Base-by-base conservation (phyloP, 2,888 invertebrate species). In the Thera obeliscata region DNA sequence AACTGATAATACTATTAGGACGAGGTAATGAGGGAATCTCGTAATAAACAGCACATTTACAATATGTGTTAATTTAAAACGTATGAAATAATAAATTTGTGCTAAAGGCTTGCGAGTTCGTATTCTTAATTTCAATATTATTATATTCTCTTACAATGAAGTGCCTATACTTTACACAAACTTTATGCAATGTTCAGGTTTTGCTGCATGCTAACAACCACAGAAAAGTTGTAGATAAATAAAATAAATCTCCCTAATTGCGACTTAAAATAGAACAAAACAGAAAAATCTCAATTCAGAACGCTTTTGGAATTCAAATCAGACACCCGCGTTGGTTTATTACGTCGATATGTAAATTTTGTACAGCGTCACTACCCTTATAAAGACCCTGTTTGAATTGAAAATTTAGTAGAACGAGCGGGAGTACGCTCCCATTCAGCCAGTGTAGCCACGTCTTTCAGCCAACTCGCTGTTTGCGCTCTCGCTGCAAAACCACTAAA, bases 301-400 rank as follows among this genome's bases (percentile, higher is more conserved):
- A 84, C 86, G 84, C 82, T 82, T 79, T 81, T 83, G 80, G 88
- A 90, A 92, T 93, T 87, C 87, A 88, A 92, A 92, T 87, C 87
- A 91, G 88, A 85, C 88, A 85, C 86, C 87, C 89, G 89, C 80
- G 83, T 81, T 85, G 89, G 83, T 91, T 91, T 93, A 92, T 93
- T 92, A 92, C 93, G 91, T 89, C 89, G 89, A 91, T 93, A 94
- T 93, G 93, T 94, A 93, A 93, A 93, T 93, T 90, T 87, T 86
- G 90, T 88, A 89, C 89, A 87, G 87, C 93, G 92, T 92, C 92
- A 93, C 93, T 93, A 92, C 93, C 92, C 93, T 93, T 92, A 93
- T 90, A 93, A 91, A 93, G 91, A 88, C 92, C 91, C 89, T 89
- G 91, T 89, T 91, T 93, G 93, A 93, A 93, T 93, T 92, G 91